Conservation (phyloP, 2,888 invertebrate genomes). For the Epirrita christyi region DNA sequence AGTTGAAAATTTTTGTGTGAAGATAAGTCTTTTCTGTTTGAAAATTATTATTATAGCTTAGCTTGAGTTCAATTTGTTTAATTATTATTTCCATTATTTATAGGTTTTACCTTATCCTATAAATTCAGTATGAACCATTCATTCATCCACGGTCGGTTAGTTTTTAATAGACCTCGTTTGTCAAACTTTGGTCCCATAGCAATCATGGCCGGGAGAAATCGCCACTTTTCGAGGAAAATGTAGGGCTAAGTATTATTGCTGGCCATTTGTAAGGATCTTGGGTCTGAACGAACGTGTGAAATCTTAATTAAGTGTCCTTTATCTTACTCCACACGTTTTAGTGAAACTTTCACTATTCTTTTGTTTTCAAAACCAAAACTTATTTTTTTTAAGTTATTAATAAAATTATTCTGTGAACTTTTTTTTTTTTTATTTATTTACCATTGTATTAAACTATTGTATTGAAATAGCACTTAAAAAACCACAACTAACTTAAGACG, state of each 20-base stretch:
- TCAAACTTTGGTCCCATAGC: slow-evolving; percentile 23
- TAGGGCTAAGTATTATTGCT: slow-evolving; percentile 8
- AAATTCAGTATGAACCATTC: background rate
- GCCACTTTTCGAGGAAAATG: slow-evolving; percentile 21
- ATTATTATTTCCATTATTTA: background rate
- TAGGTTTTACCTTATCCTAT: background rate
- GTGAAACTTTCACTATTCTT: background rate
- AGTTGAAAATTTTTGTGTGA: too few species aligned
- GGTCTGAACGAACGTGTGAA: slow-evolving; percentile 12
- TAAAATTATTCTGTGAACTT: too few species aligned
- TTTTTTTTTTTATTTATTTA: too few species aligned
- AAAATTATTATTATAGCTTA: too few species aligned
- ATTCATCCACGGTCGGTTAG: background rate
- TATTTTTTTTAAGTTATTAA: too few species aligned
- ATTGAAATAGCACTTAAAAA: too few species aligned
- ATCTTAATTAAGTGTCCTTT: slow-evolving; percentile 17
- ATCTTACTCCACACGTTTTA: background rate
- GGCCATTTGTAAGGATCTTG: slow-evolving; percentile 21
- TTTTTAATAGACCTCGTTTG: slow-evolving; percentile 13
- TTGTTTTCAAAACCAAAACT: too few species aligned
- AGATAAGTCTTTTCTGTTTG: too few species aligned
- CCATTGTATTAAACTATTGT: too few species aligned
- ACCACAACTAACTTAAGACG: too few species aligned
- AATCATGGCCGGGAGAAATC: slow-evolving; percentile 12
- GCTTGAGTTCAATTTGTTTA: too few species aligned